phyloP scores from a whole-genome alignment of 2,113 vertebrate species.

The Colius striatus region DNA sequence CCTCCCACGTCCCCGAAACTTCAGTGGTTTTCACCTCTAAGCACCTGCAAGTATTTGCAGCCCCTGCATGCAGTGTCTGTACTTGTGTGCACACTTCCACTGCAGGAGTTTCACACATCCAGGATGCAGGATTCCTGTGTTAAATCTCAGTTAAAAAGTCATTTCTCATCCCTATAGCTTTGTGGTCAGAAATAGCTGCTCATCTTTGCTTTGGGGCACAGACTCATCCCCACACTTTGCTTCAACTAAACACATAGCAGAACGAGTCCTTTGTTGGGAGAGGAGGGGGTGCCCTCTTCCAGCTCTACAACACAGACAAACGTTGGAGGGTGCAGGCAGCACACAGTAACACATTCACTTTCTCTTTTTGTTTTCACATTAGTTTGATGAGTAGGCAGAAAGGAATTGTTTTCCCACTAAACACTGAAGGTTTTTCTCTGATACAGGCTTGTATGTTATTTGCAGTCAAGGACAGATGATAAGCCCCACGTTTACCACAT shows the following conservation, averaged over 20 bases:
- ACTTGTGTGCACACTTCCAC: rapidly evolving
- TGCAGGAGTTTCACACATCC: background rate
- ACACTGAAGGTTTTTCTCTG: background rate
- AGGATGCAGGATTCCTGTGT: background rate
- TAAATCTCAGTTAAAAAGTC: background rate
- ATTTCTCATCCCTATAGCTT: background rate
- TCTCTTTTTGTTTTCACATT: background rate
- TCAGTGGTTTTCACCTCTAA: background rate
- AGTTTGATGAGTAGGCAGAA: background rate
- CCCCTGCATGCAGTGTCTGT: background rate
- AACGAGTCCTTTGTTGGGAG: background rate
- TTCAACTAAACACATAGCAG: background rate
- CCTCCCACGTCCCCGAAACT: background rate
- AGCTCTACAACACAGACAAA: background rate
- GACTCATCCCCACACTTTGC: background rate
- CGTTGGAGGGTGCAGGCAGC: rapidly evolving
- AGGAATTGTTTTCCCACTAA: background rate
- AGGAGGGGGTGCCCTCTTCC: background rate
- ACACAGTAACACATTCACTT: too few relatives aligned
- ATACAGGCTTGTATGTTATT: background rate
- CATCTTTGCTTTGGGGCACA: background rate
- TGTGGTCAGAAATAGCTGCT: background rate
- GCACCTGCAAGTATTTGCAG: background rate
- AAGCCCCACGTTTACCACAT: background rate
- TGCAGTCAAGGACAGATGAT: background rate